phyloP scores from a whole-genome alignment of 2,797 vertebrate genomes.

The Falco peregrinus region DNA sequence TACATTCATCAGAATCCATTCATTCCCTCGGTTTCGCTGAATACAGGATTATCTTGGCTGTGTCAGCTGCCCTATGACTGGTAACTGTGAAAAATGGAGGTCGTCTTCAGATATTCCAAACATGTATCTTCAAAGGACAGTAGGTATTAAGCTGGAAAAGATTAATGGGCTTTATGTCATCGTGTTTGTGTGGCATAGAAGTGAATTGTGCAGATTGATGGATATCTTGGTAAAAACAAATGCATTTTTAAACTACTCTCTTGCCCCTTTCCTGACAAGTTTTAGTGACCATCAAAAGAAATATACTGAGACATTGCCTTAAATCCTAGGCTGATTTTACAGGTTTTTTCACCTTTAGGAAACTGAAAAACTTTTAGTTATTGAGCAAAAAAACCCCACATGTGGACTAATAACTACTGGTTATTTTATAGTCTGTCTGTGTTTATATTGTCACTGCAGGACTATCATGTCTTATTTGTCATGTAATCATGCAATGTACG shows the following conservation, averaged over 20 bases:
- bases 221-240: slow-evolving; percentile 77
- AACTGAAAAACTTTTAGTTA: slow-evolving; percentile 55
- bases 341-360: slow-evolving; percentile 55
- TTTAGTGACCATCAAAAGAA: slow-evolving; percentile 69
- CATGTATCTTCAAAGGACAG: slow-evolving; percentile 70
- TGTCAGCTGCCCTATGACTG: slow-evolving; percentile 76
- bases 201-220: slow-evolving; percentile 74
- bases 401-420: not conserved
- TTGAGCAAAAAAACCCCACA: slow-evolving; percentile 11
- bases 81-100: slow-evolving; percentile 77
- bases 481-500: not conserved
- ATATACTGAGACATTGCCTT: slow-evolving; percentile 53
- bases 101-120: slow-evolving; percentile 71
- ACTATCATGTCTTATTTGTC: not conserved
- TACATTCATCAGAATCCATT: slow-evolving; percentile 76
- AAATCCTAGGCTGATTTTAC: slow-evolving; percentile 53
- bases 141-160: slow-evolving; percentile 72
- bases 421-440: not conserved
- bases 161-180: slow-evolving; percentile 76
- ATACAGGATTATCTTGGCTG: slow-evolving; percentile 75
- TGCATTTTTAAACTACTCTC: slow-evolving; percentile 74
- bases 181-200: slow-evolving; percentile 72
- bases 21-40: slow-evolving; percentile 72
- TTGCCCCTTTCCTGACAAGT: slow-evolving; percentile 66
- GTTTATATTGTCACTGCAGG: not conserved